phyloP scores from a whole-genome alignment of 2,888 invertebrate genomes.

The Hyppa rectilinea region DNA sequence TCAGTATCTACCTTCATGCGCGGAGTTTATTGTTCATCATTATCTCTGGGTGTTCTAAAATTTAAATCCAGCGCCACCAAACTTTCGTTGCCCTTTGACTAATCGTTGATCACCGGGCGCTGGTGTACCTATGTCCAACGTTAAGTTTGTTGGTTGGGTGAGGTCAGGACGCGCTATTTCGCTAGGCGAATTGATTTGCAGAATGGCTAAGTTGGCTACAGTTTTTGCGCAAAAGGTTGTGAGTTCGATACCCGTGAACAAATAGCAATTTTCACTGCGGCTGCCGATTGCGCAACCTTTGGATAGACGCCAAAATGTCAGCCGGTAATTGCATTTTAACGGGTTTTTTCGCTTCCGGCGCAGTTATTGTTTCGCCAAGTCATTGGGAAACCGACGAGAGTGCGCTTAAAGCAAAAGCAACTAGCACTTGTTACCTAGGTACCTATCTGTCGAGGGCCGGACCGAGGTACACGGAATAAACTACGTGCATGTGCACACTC shows the following conservation, averaged over 20 bases:
- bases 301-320: conserved; percentile 28
- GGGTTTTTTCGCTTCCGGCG: background rate
- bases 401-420: background rate
- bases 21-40: background rate
- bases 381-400: background rate
- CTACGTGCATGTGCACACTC: background rate
- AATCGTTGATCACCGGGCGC: background rate
- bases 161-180: background rate
- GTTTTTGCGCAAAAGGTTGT: background rate
- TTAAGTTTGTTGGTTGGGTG: background rate
- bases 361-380: background rate
- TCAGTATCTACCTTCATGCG: background rate
- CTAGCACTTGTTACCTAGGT: background rate
- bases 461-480: background rate
- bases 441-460: too few relatives aligned
- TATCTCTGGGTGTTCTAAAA: too few relatives aligned
- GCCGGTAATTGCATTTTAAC: conserved; percentile 9
- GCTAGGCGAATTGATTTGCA: background rate
- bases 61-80: background rate
- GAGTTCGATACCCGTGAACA: conserved; percentile 21
- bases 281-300: conserved; percentile 30
- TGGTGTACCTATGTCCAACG: background rate
- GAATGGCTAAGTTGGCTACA: background rate
- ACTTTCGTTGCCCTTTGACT: background rate
- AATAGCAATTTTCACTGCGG: conserved; percentile 16